phyloP scores from a whole-genome alignment of 2,888 invertebrate species.

The Imbricaverruca yamaguchii region DNA sequence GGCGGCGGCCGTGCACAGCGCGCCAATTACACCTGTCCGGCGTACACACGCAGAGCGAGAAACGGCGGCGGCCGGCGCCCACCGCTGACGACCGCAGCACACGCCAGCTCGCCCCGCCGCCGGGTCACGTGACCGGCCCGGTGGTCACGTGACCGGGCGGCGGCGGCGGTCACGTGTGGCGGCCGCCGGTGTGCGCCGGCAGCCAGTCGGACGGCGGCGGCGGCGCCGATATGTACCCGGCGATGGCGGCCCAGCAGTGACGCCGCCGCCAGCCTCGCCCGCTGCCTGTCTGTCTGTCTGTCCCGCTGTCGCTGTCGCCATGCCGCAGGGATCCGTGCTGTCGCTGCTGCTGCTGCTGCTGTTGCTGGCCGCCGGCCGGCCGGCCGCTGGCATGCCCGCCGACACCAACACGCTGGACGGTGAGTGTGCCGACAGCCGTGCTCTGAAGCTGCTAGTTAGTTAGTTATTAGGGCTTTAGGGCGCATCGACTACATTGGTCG shows the following conservation, averaged over 20 bases:
- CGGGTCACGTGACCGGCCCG: too few relatives aligned
- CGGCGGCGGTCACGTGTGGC: not conserved
- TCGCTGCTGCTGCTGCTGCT: not conserved
- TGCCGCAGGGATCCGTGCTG: not conserved
- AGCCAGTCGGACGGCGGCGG: not conserved
- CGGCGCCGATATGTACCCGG: not conserved
- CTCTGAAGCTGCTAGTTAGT: too few relatives aligned
- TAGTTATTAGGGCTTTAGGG: too few relatives aligned
- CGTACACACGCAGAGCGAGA: not conserved
- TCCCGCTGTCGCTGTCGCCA: too few relatives aligned
- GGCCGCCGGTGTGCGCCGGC: not conserved
- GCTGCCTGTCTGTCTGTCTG: too few relatives aligned
- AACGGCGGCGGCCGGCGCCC: not conserved
- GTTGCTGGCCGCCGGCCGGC: not conserved
- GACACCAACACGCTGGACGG: not conserved
- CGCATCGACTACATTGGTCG: too few relatives aligned
- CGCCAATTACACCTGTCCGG: too few relatives aligned
- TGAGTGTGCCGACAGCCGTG: not conserved
- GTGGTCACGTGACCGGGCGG: not conserved
- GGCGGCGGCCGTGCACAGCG: too few relatives aligned
- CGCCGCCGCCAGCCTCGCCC: too few relatives aligned
- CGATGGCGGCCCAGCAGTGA: too few relatives aligned
- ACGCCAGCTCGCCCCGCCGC: conserved; percentile 1
- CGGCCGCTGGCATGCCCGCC: not conserved
- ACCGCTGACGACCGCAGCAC: not conserved